Conservation (phyloP, 2,888 invertebrate genomes). For the Torymus auratus region DNA sequence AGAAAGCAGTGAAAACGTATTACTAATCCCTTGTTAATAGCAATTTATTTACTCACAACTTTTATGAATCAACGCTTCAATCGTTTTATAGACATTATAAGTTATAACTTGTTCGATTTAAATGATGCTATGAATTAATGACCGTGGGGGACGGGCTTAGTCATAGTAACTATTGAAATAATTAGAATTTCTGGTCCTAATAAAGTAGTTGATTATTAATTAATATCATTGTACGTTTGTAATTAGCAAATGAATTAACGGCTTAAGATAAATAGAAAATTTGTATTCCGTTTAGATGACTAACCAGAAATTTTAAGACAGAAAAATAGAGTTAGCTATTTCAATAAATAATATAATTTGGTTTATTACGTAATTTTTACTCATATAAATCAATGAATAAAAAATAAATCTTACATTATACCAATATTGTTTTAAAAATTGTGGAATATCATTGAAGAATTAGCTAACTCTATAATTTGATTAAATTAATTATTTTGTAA, state of each 20-base stretch:
- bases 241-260: no score
- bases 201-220: no score
- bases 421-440: neutral
- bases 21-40: slow-evolving; percentile 52
- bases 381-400: no score
- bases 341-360: neutral
- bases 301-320: slow-evolving; percentile 23
- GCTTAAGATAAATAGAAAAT: no score
- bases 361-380: no score
- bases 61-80: slow-evolving; percentile 1
- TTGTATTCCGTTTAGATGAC: no score
- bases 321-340: slow-evolving; percentile 19
- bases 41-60: slow-evolving; percentile 47
- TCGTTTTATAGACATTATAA: slow-evolving; percentile 26
- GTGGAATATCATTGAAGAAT: neutral
- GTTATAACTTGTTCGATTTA: slow-evolving; percentile 20
- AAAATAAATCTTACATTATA: no score
- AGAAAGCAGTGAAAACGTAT: slow-evolving; percentile 3
- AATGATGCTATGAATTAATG: slow-evolving; percentile 42
- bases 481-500: neutral
- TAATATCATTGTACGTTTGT: no score
- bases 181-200: slow-evolving; percentile 29
- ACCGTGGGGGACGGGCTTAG: slow-evolving; percentile 49
- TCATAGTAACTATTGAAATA: neutral
- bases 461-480: neutral